Base-by-base conservation (phyloP, 1,140 invertebrate genomes). In the Rhopalosiphum maidis region DNA sequence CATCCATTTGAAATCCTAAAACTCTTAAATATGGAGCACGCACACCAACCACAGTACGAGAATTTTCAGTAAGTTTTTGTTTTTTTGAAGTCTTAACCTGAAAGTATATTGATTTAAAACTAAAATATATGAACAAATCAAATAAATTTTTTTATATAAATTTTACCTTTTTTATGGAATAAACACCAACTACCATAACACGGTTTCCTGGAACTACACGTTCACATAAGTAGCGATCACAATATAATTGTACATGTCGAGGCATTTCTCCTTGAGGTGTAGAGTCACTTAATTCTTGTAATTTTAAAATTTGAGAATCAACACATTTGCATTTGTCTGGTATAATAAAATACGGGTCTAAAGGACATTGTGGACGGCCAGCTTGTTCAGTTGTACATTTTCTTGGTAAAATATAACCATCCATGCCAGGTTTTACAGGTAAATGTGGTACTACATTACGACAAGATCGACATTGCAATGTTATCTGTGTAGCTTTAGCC, bases 261-360 rank as follows among this genome's bases (percentile, higher is more conserved):
- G 99, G 99, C 96, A 99, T 98, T 96, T 99, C 99, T 93, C 99
- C 99, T 95, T 99, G 98, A 0, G 99, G 99, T 94, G 99, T 98
- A 94, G 97, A 97, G 95, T 99, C 99, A 11, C 99, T 98, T 21
- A 98, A 96, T 96, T 99, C 99, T 96, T 99, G 99, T 23, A 99
- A 95, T 95, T 99, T 99, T 0, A 98, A 94, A 1, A 97, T 96
- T 97, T 98, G 96, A 95, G 98, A 99, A 96, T 99, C 99, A 9
- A 99, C 98, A 95, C 99, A 99, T 94, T 97, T 96, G 95, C 99
- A 99, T 95, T 99, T 99, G 95, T 99, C 99, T 46, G 99, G 99
- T 95, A 98, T 97, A 94, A 99, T 99, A 95, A 99, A 99, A 95
- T 98, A 99, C 9, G 99, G 99, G 96, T 99, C 99, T 43, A 99